Percentiles rank a stretch among this genome's conserved stretches.
These are phyloP conservation scores for Falco naumanni DNA, from an alignment of 2,797 vertebrate genomes.

Conservation along the genomic window DNA sequence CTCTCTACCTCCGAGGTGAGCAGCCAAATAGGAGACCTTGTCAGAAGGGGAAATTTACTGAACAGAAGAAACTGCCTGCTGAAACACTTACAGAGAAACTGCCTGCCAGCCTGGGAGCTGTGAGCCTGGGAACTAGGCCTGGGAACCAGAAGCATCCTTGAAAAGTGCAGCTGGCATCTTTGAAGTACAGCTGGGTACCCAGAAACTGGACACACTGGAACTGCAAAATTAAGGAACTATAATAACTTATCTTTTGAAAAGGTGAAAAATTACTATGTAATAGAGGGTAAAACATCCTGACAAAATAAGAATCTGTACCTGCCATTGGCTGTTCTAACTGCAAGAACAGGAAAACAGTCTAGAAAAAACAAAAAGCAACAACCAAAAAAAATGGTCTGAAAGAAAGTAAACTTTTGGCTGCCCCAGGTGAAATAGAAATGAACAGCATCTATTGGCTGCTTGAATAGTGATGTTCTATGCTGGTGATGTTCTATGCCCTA, in stretches of 20 bases:
- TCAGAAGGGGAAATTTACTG: background rate
- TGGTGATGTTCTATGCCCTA: background rate
- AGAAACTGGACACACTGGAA: background rate
- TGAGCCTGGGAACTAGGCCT: background rate
- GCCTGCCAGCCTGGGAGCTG: background rate
- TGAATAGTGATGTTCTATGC: background rate
- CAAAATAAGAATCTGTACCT: background rate
- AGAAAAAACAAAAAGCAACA: background rate
- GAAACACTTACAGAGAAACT: background rate
- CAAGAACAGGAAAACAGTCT: background rate
- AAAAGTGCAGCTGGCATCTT: background rate
- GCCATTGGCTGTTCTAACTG: background rate
- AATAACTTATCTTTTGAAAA: background rate
- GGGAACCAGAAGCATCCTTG: background rate
- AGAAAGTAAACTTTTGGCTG: background rate
- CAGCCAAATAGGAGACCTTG: background rate
- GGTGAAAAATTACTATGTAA: background rate
- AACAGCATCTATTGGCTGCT: background rate
- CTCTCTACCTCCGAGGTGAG: background rate
- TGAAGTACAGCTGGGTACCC: background rate
- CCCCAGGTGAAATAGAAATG: background rate
- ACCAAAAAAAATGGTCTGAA: background rate
- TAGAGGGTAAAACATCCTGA: background rate
- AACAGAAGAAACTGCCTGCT: background rate
- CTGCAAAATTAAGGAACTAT: background rate